These are phyloP conservation scores for Anastrepha ludens DNA, from an alignment of 1,140 invertebrate genomes.

Conservation along the genomic window DNA sequence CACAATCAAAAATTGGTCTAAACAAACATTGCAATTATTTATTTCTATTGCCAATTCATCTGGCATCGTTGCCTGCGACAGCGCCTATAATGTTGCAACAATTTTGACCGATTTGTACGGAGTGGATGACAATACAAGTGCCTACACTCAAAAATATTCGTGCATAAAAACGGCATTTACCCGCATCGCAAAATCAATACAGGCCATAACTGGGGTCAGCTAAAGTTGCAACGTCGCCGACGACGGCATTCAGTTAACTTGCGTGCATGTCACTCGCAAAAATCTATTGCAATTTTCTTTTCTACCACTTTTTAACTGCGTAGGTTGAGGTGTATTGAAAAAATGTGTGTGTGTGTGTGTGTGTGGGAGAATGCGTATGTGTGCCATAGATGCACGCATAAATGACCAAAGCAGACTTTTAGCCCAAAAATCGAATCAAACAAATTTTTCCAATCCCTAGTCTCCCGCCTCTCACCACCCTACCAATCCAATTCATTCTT, in stretches of 20 bases:
- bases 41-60: background rate
- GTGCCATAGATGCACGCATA: conserved; percentile 8
- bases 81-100: conserved; percentile 14
- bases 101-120: background rate
- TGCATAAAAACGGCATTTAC: background rate
- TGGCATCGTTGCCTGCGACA: background rate
- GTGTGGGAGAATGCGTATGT: background rate
- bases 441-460: background rate
- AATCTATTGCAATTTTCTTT: background rate
- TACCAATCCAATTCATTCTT: background rate
- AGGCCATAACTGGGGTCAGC: conserved; percentile 28
- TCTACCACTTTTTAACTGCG: too few relatives aligned
- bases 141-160: background rate
- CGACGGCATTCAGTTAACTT: conserved; percentile 23
- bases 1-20: too few relatives aligned
- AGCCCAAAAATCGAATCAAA: conserved; percentile 18
- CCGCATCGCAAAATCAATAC: conserved; percentile 20
- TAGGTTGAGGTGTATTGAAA: background rate
- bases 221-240: background rate
- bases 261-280: background rate
- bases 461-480: too few relatives aligned
- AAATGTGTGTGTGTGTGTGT: background rate
- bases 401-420: conserved; percentile 17
- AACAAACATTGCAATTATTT: too few relatives aligned
- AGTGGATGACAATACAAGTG: background rate